These are phyloP conservation scores for Apeltes quadracus DNA, from an alignment of 2,113 vertebrate species.

Conservation along the genomic window DNA sequence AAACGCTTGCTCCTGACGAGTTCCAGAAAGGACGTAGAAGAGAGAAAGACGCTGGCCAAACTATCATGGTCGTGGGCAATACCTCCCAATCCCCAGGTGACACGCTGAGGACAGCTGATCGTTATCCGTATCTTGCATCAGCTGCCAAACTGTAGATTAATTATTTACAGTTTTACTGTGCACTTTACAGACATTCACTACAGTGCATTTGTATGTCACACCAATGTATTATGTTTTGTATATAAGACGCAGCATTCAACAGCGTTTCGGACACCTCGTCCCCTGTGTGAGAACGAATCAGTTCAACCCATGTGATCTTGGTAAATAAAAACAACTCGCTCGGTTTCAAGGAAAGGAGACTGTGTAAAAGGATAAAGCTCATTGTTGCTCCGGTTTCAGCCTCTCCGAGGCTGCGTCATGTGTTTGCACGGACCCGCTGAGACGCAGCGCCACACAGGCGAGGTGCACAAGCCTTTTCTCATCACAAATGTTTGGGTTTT, in stretches of 20 bases:
- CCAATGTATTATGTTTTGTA: neutral
- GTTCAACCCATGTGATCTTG: conserved; percentile 5
- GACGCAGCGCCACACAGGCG: neutral
- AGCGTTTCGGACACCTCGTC: neutral
- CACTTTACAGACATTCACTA: neutral
- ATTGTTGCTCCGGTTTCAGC: conserved; percentile 41
- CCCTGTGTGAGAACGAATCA: neutral
- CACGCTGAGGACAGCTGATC: neutral
- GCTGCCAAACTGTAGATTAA: neutral
- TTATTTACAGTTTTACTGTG: neutral
- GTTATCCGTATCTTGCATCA: neutral
- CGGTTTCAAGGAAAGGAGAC: neutral
- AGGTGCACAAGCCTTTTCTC: conserved; percentile 5
- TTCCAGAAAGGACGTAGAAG: neutral
- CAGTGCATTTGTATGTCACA: neutral
- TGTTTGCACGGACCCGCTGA: neutral
- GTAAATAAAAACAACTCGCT: neutral
- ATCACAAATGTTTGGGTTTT: neutral
- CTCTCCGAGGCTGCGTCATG: conserved; percentile 2
- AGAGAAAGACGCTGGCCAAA: neutral
- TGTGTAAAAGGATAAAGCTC: neutral
- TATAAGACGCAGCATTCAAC: neutral
- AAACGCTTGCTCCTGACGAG: neutral
- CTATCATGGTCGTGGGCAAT: neutral
- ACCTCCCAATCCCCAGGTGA: neutral